Percentiles rank a stretch among this genome's conserved stretches.
Evolutionary conservation across 2,888 invertebrate genomes (phyloP).

Genomic region (Poecilobothrus nobilitatus): DNA sequence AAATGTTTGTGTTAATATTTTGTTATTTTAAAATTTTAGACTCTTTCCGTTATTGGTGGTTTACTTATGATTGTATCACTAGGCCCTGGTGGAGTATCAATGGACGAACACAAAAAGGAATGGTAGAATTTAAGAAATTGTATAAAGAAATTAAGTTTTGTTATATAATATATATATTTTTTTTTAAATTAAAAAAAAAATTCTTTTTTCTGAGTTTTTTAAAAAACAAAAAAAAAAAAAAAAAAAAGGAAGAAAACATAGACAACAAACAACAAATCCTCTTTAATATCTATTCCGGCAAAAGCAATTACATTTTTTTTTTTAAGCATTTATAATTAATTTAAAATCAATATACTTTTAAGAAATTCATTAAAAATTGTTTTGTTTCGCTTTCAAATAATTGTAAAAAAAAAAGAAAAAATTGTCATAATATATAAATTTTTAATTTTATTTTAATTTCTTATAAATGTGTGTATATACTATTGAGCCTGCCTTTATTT

Average conservation of each 20-base stretch:
- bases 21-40: conserved; percentile 60
- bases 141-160: conserved; percentile 3
- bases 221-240: not conserved
- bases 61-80: conserved; percentile 95
- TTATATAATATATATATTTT: conserved; percentile 1
- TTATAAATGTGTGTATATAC: too few species aligned
- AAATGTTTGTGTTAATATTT: conserved; percentile 14
- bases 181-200: not conserved
- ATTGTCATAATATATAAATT: too few species aligned
- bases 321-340: not conserved
- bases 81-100: conserved; percentile 97
- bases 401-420: too few species aligned
- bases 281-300: not conserved
- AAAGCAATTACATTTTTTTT: not conserved
- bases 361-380: too few species aligned
- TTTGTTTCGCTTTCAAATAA: too few species aligned
- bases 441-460: too few species aligned
- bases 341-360: too few species aligned
- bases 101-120: conserved; percentile 99
- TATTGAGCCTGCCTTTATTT: too few species aligned
- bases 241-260: too few species aligned
- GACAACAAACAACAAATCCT: not conserved
- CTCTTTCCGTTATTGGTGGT: conserved; percentile 96
- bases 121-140: conserved; percentile 45
- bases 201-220: not conserved